Percentiles rank a stretch among this genome's conserved stretches.
These are phyloP conservation scores for Chalcosyrphus nemorum DNA, from an alignment of 2,888 invertebrate genomes.

Conservation along the genomic window DNA sequence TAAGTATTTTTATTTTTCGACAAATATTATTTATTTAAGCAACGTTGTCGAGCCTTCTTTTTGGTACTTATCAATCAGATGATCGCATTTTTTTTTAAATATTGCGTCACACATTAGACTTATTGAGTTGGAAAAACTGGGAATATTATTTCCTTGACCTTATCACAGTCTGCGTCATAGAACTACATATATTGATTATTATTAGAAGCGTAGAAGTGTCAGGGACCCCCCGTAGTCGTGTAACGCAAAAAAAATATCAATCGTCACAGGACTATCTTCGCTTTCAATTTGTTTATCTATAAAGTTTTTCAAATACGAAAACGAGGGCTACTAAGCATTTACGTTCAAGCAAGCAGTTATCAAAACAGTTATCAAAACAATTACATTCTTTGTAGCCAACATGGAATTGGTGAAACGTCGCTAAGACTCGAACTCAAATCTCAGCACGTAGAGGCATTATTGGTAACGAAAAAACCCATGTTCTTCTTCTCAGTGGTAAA, in stretches of 20 bases:
- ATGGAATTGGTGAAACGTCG: too few relatives aligned
- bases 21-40: background rate
- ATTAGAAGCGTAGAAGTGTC: background rate
- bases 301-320: too few relatives aligned
- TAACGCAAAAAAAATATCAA: background rate
- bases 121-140: background rate
- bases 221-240: background rate
- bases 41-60: background rate
- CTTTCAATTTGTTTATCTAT: too few relatives aligned
- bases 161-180: background rate
- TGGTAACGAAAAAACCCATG: too few relatives aligned
- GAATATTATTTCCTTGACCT: background rate
- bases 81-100: background rate
- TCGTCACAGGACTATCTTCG: too few relatives aligned
- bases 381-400: too few relatives aligned
- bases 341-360: too few relatives aligned
- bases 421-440: too few relatives aligned
- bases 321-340: too few relatives aligned
- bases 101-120: background rate
- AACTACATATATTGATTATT: background rate
- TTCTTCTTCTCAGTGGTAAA: too few relatives aligned
- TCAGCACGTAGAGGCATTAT: too few relatives aligned
- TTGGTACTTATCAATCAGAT: background rate
- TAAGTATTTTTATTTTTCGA: background rate
- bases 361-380: too few relatives aligned